A percentile compares a stretch with the other conserved stretches of the same genome.
These are phyloP conservation scores for Cyphotilapia sp. DNA, from an alignment of 2,113 vertebrate genomes.

Conservation along the genomic window DNA sequence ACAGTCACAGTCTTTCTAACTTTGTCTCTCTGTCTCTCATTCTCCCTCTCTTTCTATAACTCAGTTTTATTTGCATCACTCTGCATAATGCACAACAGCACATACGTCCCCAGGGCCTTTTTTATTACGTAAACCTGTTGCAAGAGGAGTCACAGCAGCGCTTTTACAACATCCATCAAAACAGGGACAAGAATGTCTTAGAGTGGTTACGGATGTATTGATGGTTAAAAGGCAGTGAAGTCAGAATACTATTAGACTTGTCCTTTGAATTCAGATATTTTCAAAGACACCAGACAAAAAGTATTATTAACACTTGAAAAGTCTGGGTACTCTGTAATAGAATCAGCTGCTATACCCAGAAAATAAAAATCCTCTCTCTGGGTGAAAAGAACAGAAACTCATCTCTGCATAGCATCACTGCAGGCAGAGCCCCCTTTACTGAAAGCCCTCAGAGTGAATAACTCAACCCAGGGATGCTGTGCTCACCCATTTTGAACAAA, in stretches of 20 bases:
- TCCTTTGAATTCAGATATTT: not conserved
- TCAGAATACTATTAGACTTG: slow-evolving; percentile 2
- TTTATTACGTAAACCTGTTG: slow-evolving; percentile 69
- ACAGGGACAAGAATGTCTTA: not conserved
- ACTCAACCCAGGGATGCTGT: not conserved
- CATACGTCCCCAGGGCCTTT: slow-evolving; percentile 40
- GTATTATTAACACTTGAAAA: not conserved
- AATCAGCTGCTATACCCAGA: not conserved
- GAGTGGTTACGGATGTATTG: slow-evolving; percentile 28
- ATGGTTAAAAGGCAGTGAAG: slow-evolving; percentile 1
- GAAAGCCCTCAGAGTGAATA: slow-evolving; percentile 3
- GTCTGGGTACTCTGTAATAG: not conserved
- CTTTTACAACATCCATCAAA: slow-evolving; percentile 51
- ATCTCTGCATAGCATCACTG: slow-evolving; percentile 20
- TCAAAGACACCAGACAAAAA: not conserved
- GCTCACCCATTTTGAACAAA: not conserved
- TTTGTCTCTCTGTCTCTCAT: not conserved
- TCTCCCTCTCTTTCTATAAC: slow-evolving; percentile 24
- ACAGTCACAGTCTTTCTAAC: not conserved
- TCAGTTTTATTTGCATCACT: slow-evolving; percentile 60
- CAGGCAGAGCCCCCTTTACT: not conserved
- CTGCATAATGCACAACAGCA: slow-evolving; percentile 62
- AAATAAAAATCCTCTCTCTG: not conserved
- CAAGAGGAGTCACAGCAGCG: slow-evolving; percentile 46
- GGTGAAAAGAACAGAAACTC: not conserved